Conservation (phyloP, 2,797 vertebrate genomes). For the Dicrostonyx torquatus region DNA sequence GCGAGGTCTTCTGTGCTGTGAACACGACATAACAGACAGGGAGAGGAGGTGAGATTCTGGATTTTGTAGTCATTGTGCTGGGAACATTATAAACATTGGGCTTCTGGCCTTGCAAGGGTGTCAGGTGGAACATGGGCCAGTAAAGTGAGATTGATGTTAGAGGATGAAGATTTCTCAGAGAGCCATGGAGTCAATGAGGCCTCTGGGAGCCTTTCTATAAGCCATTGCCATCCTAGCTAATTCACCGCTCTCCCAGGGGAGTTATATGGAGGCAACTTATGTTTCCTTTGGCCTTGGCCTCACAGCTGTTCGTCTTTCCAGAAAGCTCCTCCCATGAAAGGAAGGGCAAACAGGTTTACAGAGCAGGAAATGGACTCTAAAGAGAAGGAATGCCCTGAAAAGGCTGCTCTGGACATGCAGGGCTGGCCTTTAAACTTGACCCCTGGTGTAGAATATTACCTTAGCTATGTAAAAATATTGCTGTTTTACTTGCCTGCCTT, state of each 20-base stretch:
- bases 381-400: neutral
- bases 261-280: neutral
- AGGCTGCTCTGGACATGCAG: fast-evolving
- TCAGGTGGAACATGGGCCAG: fast-evolving
- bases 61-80: neutral
- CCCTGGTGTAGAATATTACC: neutral
- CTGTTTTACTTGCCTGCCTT: neutral
- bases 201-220: neutral
- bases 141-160: neutral
- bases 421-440: neutral
- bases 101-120: neutral
- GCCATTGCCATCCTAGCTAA: neutral
- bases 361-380: neutral
- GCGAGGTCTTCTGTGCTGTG: neutral
- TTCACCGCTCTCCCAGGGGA: neutral
- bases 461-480: neutral
- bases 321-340: neutral
- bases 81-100: neutral
- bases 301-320: neutral
- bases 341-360: no score
- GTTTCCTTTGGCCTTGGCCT: neutral
- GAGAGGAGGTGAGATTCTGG: neutral
- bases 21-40: neutral
- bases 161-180: neutral
- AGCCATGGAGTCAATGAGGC: neutral